These are phyloP conservation scores for Drosophila prolongata DNA, from an alignment of 2,888 invertebrate species.

Conservation along the genomic window DNA sequence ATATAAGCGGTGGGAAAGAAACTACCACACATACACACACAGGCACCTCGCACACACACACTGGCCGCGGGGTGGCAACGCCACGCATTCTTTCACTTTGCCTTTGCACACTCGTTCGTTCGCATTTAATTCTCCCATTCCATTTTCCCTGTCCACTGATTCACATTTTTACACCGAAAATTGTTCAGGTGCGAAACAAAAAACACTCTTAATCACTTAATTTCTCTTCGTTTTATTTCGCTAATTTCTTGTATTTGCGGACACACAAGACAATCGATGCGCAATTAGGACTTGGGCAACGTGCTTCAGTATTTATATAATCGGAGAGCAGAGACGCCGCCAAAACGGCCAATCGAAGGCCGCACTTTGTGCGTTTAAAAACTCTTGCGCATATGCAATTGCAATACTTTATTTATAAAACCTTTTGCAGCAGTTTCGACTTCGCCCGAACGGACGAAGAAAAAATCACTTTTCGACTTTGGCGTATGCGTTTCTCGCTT, in stretches of 20 bases:
- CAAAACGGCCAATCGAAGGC: slow-evolving; percentile 23
- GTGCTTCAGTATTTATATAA: slow-evolving; percentile 73
- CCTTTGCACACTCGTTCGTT: slow-evolving; percentile 79
- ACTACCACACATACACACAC: slow-evolving; percentile 45
- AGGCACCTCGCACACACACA: slow-evolving; percentile 34
- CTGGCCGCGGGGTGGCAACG: slow-evolving; percentile 63
- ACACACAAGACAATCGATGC: slow-evolving; percentile 70
- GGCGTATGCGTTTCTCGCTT: slow-evolving; percentile 47
- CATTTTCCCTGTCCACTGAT: slow-evolving; percentile 47
- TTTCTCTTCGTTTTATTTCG: slow-evolving; percentile 25
- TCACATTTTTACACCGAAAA: slow-evolving; percentile 70
- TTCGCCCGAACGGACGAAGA: slow-evolving; percentile 74
- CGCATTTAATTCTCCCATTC: slow-evolving; percentile 68
- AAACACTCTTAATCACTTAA: slow-evolving; percentile 37
- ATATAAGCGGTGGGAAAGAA: slow-evolving; percentile 37
- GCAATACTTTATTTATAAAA: slow-evolving; percentile 65
- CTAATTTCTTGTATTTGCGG: slow-evolving; percentile 22
- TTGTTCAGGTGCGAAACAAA: slow-evolving; percentile 31
- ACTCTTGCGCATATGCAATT: slow-evolving; percentile 45
- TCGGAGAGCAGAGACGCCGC: slow-evolving; percentile 44
- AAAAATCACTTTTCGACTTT: slow-evolving; percentile 76
- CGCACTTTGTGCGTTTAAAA: slow-evolving; percentile 36
- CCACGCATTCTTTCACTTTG: slow-evolving; percentile 76
- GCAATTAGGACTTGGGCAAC: slow-evolving; percentile 66
- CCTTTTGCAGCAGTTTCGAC: slow-evolving; percentile 76